A percentile compares a stretch with the other conserved stretches of the same genome.
phyloP scores from a whole-genome alignment of 2,797 vertebrate genomes.

The Hyperoplus lanceolatus region DNA sequence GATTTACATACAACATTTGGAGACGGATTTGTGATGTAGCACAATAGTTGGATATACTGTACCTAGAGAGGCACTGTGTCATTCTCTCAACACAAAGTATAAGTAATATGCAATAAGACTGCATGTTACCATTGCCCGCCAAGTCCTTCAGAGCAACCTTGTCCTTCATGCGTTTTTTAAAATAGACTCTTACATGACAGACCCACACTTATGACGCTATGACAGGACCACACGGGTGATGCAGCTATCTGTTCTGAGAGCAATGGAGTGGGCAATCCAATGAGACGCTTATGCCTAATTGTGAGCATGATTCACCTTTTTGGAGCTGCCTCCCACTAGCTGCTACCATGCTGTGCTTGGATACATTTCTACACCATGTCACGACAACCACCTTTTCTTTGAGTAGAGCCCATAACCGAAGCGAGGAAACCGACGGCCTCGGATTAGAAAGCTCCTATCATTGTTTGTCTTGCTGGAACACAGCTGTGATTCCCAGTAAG shows the following conservation, averaged over 20 bases:
- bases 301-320: slow-evolving; percentile 67
- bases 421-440: not conserved
- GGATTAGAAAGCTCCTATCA: slow-evolving; percentile 29
- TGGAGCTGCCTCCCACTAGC: slow-evolving; percentile 35
- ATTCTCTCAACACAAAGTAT: not conserved
- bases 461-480: slow-evolving; percentile 18
- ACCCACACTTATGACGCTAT: slow-evolving; percentile 46
- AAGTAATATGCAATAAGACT: not conserved
- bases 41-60: not conserved
- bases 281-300: slow-evolving; percentile 39
- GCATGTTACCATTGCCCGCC: not conserved
- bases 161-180: slow-evolving; percentile 3
- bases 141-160: not conserved
- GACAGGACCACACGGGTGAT: slow-evolving; percentile 35
- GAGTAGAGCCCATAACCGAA: slow-evolving; percentile 6
- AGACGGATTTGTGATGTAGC: not conserved
- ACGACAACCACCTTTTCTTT: not conserved
- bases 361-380: not conserved
- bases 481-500: slow-evolving; percentile 32
- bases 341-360: slow-evolving; percentile 5
- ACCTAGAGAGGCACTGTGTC: not conserved
- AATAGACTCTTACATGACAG: slow-evolving; percentile 22
- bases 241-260: slow-evolving; percentile 46
- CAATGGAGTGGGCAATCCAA: slow-evolving; percentile 47
- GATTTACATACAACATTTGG: not conserved